Evolutionary conservation across 2,113 vertebrate genomes (phyloP).

Genomic region (Paradisaea rubra): DNA sequence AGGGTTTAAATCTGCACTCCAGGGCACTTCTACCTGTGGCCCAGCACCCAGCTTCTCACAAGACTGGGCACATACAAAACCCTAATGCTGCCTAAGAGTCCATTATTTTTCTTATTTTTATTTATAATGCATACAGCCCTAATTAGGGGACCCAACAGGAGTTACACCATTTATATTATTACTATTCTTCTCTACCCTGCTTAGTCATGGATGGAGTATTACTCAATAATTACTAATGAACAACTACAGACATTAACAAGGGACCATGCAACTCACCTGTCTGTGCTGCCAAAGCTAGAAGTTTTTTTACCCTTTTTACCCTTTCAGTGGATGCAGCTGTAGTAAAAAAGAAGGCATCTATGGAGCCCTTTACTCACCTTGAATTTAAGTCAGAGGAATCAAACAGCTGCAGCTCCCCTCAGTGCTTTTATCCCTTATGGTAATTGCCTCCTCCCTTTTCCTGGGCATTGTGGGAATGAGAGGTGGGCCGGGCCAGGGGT

Average conservation of each 20-base stretch:
- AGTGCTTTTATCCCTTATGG: neutral
- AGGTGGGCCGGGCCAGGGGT: neutral
- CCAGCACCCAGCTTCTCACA: fast-evolving
- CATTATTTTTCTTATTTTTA: neutral
- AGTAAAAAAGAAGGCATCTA: neutral
- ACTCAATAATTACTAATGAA: neutral
- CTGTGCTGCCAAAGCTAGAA: too few species aligned
- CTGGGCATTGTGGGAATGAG: too few species aligned
- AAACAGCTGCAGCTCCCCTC: neutral
- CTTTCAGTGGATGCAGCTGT: too few species aligned
- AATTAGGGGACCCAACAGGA: too few species aligned
- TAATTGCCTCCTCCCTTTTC: neutral
- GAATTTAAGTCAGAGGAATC: neutral
- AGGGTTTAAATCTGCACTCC: neutral
- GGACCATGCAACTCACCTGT: too few species aligned
- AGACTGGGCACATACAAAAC: fast-evolving
- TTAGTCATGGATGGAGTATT: too few species aligned
- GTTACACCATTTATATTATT: neutral
- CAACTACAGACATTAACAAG: neutral
- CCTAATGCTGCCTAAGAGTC: too few species aligned
- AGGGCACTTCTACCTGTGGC: neutral
- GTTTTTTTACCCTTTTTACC: neutral
- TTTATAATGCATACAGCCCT: too few species aligned
- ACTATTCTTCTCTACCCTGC: neutral
- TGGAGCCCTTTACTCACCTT: too few species aligned